Evolutionary conservation across 2,888 invertebrate species (phyloP), one percentile per base, ranked within the genome.

Genomic region (Sphaeridia pumilis): DNA sequence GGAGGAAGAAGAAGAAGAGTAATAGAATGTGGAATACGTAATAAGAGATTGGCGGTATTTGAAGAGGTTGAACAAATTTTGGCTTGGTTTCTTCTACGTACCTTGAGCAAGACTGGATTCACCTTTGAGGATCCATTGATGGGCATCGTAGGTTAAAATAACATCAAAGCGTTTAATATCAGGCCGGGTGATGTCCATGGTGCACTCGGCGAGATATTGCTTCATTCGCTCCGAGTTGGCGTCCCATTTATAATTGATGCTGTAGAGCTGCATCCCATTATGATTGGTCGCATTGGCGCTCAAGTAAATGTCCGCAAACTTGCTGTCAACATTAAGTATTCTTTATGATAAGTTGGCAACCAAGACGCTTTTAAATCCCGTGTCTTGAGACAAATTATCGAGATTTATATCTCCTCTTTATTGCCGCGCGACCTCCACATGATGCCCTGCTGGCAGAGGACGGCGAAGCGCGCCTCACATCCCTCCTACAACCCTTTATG

Each of bases 191-290:
- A 54, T 49, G 46, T 62, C 59, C 36, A 56, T 50, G 27, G 49
- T 51, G 36, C 52, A 51, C 43, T 62, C 60, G 35, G 60, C 44
- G 10, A 62, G 47, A 42, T 60, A 60, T 44, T 57, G 52, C 45
- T 60, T 60, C 41, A 34, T 54, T 12, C 25, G 49, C 41, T 62
- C 59, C 14, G 49, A 35, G 22, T 22, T 56, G 22, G 56, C 55
- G 43, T 61, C 58, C 63, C 63, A 63, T 45, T 55, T 51, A 55
- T 61, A 61, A 24, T 60, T 54, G 25, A 63, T 43, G 20, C 52
- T 53, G 22, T 55, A 44, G 14, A 53, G 48, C 54, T 58, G 56
- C 49, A 63, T 49, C 41, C 63, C 60, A 46, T 60, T 59, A 43
- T 59, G 57, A 54, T 57, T 50, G 49, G 60, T 60, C 36, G 58